Evolutionary conservation across 2,888 invertebrate species (phyloP).

Genomic region (Mythimna loreyi): DNA sequence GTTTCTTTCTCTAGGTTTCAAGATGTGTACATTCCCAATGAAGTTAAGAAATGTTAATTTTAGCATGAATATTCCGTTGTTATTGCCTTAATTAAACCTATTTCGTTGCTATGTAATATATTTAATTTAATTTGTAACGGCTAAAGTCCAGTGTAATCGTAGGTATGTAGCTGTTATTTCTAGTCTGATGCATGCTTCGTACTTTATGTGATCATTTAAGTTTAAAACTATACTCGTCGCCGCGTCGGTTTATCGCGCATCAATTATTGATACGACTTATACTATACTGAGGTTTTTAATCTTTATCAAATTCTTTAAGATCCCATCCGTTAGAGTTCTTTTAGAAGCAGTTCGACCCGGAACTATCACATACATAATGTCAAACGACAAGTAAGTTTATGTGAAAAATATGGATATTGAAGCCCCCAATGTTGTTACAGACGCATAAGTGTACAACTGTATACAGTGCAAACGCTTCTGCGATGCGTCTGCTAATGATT

Average conservation of each 20-base stretch:
- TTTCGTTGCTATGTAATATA: neutral
- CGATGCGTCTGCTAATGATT: neutral
- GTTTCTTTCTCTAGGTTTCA: neutral
- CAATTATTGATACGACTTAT: neutral
- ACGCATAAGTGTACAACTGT: neutral
- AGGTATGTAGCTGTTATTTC: neutral
- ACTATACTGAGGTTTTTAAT: too few species aligned
- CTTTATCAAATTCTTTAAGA: too few species aligned
- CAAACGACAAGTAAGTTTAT: neutral
- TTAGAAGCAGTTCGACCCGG: neutral
- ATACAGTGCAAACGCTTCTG: neutral
- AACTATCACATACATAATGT: too few species aligned
- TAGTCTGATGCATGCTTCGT: neutral
- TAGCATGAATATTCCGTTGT: neutral
- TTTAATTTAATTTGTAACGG: neutral
- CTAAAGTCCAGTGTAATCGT: neutral
- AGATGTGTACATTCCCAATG: conserved; percentile 38
- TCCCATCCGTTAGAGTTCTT: neutral
- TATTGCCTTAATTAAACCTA: neutral
- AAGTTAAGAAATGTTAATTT: conserved; percentile 2
- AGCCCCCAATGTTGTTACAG: too few species aligned
- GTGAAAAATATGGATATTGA: too few species aligned
- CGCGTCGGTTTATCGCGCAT: neutral
- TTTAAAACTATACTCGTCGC: neutral
- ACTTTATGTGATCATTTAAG: neutral